Base-by-base conservation (phyloP, 2,113 vertebrate genomes). In the Myrmophylax atrothorax region DNA sequence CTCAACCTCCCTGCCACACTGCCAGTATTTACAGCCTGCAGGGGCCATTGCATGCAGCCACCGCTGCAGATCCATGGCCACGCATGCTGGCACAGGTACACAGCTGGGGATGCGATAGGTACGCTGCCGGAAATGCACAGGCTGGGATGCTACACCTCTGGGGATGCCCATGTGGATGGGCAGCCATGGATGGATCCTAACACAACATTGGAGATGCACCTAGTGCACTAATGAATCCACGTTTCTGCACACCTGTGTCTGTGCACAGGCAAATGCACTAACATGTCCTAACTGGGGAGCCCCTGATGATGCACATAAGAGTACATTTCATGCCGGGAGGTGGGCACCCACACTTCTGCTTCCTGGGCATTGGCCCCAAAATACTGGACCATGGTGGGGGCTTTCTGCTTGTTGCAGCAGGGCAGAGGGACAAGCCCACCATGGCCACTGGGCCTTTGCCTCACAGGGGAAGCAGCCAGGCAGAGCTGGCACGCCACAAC, bases 1-100 rank as follows among this genome's bases (percentile, higher is more conserved):
- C 90, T 98, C 97, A 97, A 97, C 97, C 96, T 94, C 95, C 95
- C 70, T 9, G 60, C 96, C 96, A 97, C 80, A 92, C 94, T 79
- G 84, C 94, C 97, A 97, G 96, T 97, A 98, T 98, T 98, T 98
- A 98, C 97, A 97, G 96, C 97, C 88, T 95, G 88, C 15, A 70
- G 90, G 96, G 97, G 96, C 97, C 97, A 97, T 95, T 75, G 84
- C 74, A 12, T 7, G 38, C 89, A 86, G 78, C 55, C 74, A 66
- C 28, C 3, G n/a, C 62, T 8, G 84, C 76, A 14, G 79, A 58
- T 4, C 77, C 20, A 3, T 18, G 37, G 59, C 74, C 3, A 3
- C 0, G 14, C 68, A 9, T 3, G 9, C 44, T 3, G 0, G 76
- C 35, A 10, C 94, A 86, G 92, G 92, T 77, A 96, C 12, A 2